Conservation (phyloP, 2,888 invertebrate species). For the Diachrysia chrysitis region DNA sequence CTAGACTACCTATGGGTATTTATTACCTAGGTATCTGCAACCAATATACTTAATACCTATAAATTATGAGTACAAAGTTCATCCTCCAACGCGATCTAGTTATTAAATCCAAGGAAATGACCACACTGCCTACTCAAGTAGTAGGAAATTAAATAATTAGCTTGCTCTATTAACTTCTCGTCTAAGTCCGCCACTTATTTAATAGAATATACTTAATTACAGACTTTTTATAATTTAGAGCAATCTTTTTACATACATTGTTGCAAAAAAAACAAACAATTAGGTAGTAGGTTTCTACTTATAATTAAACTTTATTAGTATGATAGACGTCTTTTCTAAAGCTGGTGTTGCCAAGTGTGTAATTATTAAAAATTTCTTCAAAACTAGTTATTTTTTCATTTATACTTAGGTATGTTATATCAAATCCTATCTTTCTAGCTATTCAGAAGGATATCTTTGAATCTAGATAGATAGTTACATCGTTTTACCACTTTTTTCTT, state of each 20-base stretch:
- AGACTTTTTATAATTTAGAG: slow-evolving; percentile 1
- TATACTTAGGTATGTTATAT: too few relatives aligned
- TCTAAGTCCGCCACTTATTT: slow-evolving; percentile 2
- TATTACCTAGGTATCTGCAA: not conserved
- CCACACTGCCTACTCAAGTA: slow-evolving; percentile 25
- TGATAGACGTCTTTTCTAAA: not conserved
- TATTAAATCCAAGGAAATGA: slow-evolving; percentile 63
- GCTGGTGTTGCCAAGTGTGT: not conserved
- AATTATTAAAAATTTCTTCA: not conserved
- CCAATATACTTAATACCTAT: slow-evolving; percentile 10
- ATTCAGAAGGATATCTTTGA: too few relatives aligned
- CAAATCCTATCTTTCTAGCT: too few relatives aligned
- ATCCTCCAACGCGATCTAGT: slow-evolving; percentile 52
- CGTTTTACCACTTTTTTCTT: too few relatives aligned
- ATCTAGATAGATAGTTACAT: too few relatives aligned
- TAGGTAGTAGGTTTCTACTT: not conserved
- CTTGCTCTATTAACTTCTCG: slow-evolving; percentile 33
- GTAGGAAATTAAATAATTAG: slow-evolving; percentile 57
- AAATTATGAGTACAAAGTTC: slow-evolving; percentile 14
- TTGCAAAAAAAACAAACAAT: not conserved
- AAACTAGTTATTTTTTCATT: too few relatives aligned
- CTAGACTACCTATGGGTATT: not conserved
- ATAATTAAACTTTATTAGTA: slow-evolving; percentile 2
- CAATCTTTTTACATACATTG: not conserved
- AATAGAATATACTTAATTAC: slow-evolving; percentile 4